Evolutionary conservation across 2,797 vertebrate genomes (phyloP).

Genomic region (Enteromius anoplus): DNA sequence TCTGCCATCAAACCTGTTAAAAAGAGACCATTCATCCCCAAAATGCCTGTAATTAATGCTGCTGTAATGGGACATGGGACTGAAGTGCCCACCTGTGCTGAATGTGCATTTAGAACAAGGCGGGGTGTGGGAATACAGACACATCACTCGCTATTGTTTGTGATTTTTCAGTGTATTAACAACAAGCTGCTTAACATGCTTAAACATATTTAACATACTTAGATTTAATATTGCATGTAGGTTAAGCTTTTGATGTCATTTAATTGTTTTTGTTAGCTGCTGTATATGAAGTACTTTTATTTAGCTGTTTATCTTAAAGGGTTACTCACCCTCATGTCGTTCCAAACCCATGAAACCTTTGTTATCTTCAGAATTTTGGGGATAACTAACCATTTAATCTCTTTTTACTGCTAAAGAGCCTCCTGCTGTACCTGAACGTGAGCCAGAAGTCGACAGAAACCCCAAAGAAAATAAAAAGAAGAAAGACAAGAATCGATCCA

Average conservation of each 20-base stretch:
- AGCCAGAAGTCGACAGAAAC: conserved; percentile 62
- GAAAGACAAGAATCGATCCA: conserved; percentile 72
- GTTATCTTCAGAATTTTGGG: too few relatives aligned
- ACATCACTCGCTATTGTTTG: neutral
- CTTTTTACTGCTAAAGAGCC: conserved; percentile 60
- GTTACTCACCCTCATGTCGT: too few relatives aligned
- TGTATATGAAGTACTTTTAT: neutral
- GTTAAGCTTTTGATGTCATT: neutral
- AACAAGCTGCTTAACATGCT: neutral
- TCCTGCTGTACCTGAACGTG: conserved; percentile 53
- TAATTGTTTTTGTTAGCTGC: neutral
- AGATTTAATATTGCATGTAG: neutral
- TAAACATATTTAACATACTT: neutral
- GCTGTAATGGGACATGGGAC: conserved; percentile 14
- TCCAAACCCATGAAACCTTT: too few relatives aligned
- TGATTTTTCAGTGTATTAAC: neutral
- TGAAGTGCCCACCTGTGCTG: conserved; percentile 4
- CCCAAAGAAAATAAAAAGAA: conserved; percentile 75
- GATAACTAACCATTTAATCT: neutral
- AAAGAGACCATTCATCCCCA: conserved; percentile 46
- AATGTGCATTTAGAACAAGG: neutral
- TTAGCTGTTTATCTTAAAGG: neutral
- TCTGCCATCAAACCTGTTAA: conserved; percentile 34
- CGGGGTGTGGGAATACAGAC: conserved; percentile 14
- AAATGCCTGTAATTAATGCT: conserved; percentile 47